These are phyloP conservation scores for Calliopsis andreniformis DNA, from an alignment of 1,140 invertebrate genomes.

Conservation along the genomic window DNA sequence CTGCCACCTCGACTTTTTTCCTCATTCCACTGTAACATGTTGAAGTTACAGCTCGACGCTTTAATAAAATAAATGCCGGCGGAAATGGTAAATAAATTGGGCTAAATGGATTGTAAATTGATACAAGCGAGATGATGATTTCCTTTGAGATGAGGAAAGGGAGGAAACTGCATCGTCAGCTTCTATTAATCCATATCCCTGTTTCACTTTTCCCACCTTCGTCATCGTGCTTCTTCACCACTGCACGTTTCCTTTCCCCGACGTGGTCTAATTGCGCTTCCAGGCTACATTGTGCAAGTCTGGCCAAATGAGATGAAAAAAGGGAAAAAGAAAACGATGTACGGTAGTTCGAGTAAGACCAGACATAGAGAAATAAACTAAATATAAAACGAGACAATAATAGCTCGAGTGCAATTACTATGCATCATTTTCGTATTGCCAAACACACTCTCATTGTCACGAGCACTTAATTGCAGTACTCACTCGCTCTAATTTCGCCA, in stretches of 20 bases:
- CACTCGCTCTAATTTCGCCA: too few relatives aligned
- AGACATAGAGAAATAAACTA: background rate
- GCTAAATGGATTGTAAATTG: too few relatives aligned
- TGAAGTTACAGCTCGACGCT: too few relatives aligned
- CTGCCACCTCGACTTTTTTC: background rate
- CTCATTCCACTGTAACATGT: too few relatives aligned
- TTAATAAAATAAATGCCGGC: background rate
- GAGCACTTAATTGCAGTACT: too few relatives aligned
- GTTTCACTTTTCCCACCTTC: conserved; percentile 23
- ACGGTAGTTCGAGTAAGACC: background rate
- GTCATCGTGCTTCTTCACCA: conserved; percentile 23
- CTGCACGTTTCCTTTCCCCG: conserved; percentile 32
- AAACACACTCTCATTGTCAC: too few relatives aligned
- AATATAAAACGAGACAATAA: background rate
- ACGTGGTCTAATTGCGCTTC: conserved; percentile 44
- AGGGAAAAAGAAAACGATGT: background rate
- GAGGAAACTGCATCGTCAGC: conserved; percentile 12
- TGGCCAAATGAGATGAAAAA: conserved; percentile 29
- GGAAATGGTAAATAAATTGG: background rate
- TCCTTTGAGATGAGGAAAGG: background rate
- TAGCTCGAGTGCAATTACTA: background rate
- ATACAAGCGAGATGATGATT: too few relatives aligned
- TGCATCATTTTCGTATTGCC: background rate
- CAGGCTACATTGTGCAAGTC: conserved; percentile 22
- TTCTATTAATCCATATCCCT: conserved; percentile 20